phyloP scores from a whole-genome alignment of 2,888 invertebrate species.

The Drosophila lacicola region DNA sequence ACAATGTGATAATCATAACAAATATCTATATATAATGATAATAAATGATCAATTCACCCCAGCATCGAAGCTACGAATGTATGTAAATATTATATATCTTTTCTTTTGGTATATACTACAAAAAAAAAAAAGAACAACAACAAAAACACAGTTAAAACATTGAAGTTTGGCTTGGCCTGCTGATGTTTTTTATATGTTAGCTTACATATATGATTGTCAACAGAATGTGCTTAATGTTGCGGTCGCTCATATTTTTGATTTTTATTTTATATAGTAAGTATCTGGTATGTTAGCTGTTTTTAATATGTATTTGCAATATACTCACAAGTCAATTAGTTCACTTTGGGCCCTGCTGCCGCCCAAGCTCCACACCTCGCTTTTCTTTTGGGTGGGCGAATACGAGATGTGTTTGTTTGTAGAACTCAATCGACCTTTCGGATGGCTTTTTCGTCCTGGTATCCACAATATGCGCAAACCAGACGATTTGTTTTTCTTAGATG shows the following conservation, averaged over 20 bases:
- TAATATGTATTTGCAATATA: constrained; percentile 39
- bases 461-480: constrained; percentile 83
- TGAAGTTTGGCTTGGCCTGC: constrained; percentile 26
- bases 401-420: constrained; percentile 79
- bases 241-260: constrained; percentile 1
- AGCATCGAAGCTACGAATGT: not conserved
- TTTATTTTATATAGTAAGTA: not conserved
- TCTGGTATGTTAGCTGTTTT: not conserved
- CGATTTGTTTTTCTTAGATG: constrained; percentile 77
- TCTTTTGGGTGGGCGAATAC: constrained; percentile 77
- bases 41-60: not conserved
- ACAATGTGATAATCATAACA: not conserved
- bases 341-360: constrained; percentile 83
- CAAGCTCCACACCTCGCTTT: constrained; percentile 83
- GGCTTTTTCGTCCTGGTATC: constrained; percentile 84
- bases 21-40: constrained; percentile 2
- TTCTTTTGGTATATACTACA: constrained; percentile 15
- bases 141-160: constrained; percentile 21
- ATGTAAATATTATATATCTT: constrained; percentile 1
- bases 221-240: not conserved
- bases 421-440: constrained; percentile 82
- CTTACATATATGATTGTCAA: not conserved
- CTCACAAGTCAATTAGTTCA: constrained; percentile 82
- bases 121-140: not conserved
- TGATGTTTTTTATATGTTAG: constrained; percentile 1